A percentile compares a stretch with the other conserved stretches of the same genome.
Evolutionary conservation across 1,140 invertebrate species (phyloP).

Genomic region (Plectrocnemia conspersa): DNA sequence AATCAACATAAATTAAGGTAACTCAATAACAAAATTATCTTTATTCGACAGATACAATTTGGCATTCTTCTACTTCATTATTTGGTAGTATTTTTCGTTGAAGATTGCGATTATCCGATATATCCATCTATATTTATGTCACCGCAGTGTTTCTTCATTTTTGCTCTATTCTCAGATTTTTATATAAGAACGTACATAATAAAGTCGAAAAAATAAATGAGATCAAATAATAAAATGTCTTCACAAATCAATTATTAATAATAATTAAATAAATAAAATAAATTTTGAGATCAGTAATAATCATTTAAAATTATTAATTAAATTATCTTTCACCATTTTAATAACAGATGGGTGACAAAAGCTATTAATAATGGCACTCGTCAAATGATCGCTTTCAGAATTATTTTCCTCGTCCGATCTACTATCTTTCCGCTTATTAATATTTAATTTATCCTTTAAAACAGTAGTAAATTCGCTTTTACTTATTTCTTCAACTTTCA

Average conservation of each 20-base stretch:
- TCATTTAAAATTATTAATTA: slow-evolving; percentile 18
- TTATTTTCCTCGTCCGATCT: slow-evolving; percentile 43
- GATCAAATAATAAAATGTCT: slow-evolving; percentile 4
- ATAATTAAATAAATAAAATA: background rate
- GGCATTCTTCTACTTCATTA: slow-evolving; percentile 54
- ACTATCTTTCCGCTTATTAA: slow-evolving; percentile 36
- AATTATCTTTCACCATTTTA: slow-evolving; percentile 28
- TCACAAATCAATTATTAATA: background rate
- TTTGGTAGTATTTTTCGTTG: slow-evolving; percentile 52
- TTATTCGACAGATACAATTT: slow-evolving; percentile 57
- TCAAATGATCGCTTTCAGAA: slow-evolving; percentile 43
- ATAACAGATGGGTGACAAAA: slow-evolving; percentile 29
- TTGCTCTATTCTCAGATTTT: slow-evolving; percentile 66
- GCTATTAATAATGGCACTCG: slow-evolving; percentile 37
- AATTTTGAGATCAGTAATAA: background rate
- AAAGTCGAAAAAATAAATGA: slow-evolving; percentile 33
- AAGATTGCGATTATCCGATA: slow-evolving; percentile 58
- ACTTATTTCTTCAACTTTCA: slow-evolving; percentile 38
- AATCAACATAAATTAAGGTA: slow-evolving; percentile 38
- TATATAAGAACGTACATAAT: slow-evolving; percentile 60
- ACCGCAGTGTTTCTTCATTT: slow-evolving; percentile 55
- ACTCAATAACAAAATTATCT: slow-evolving; percentile 13
- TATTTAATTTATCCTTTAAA: slow-evolving; percentile 44
- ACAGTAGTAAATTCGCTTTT: slow-evolving; percentile 40
- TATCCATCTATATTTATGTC: slow-evolving; percentile 43